These are phyloP conservation scores for Liasis olivaceus DNA, from an alignment of 2,797 vertebrate genomes.

Conservation along the genomic window DNA sequence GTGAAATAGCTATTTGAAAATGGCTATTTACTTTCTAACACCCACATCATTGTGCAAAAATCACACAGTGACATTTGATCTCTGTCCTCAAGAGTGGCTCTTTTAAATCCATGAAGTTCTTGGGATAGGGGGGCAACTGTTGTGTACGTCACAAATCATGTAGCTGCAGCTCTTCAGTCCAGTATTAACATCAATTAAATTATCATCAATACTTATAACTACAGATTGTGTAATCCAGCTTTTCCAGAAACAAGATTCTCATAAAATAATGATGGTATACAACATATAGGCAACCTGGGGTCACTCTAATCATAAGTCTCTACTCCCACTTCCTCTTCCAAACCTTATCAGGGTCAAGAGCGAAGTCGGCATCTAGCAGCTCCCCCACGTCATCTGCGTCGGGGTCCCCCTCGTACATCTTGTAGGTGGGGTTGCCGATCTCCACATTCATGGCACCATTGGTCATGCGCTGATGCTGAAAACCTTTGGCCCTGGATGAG, in stretches of 20 bases:
- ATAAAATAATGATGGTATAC: neutral
- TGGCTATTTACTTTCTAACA: neutral
- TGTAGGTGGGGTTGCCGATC: slow-evolving; percentile 93
- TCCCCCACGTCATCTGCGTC: slow-evolving; percentile 88
- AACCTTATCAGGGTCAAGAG: slow-evolving; percentile 93
- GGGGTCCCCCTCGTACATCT: slow-evolving; percentile 92
- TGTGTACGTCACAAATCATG: neutral
- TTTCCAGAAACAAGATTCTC: neutral
- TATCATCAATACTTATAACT: neutral
- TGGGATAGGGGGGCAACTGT: neutral
- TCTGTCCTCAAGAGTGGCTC: neutral
- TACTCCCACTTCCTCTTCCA: neutral
- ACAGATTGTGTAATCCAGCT: neutral
- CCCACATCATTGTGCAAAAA: neutral
- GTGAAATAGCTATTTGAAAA: neutral
- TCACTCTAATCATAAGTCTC: neutral
- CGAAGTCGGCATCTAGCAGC: slow-evolving; percentile 90
- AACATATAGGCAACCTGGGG: neutral
- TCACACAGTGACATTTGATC: neutral
- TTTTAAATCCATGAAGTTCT: neutral
- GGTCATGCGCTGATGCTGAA: slow-evolving; percentile 94
- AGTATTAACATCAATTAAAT: neutral
- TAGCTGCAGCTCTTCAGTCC: neutral
- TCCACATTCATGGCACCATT: slow-evolving; percentile 95
- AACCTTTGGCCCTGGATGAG: slow-evolving; percentile 86